Evolutionary conservation across 1,140 invertebrate genomes (phyloP), one percentile per base, ranked within the genome.

Genomic region (Zaprionus inermis): DNA sequence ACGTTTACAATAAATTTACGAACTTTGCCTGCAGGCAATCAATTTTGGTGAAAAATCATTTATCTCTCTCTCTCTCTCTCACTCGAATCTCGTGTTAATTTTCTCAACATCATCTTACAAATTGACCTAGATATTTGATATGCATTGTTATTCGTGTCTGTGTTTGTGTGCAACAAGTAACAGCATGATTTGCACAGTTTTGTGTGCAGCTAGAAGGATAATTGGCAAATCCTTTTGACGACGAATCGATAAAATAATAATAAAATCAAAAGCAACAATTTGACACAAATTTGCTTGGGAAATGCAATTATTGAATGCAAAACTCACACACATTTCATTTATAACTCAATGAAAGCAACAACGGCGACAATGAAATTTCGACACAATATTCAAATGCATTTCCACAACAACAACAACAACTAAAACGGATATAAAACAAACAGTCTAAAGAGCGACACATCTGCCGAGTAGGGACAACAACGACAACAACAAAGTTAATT

Each of bases 401-500:
- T 59, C 58, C 59, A 64, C 34, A 74, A 63, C 58, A 76, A 58
- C 11, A 63, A n/a, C 16, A 52, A 57, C 46, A 36, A 32, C 16
- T 1, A 30, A 30, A 49, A 46, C 24, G 20, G 3, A 44, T 20
- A 49, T 49, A 49, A 55, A 65, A 65, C 41, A 65, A 65, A 60
- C 56, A 57, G 44, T 9, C 44, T 51, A 49, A 49, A 49, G 18
- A 49, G 44, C 44, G 44, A 49, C 44, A 49, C 44, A 49, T 49
- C 44, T 49, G 44, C 44, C 44, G 18, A 49, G 44, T 1, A 46
- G 9, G 44, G 5, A 20, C 16, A 49, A 5, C 44, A 20, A 20
- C 44, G 36, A 55, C 54, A 69, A 68, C 74, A 79, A 65, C 72
- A 81, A 86, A 86, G 76, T 86, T 86, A 86, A 86, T 86, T 86